Evolutionary conservation across 2,888 invertebrate genomes (phyloP).

Genomic region (Acronicta leporina): DNA sequence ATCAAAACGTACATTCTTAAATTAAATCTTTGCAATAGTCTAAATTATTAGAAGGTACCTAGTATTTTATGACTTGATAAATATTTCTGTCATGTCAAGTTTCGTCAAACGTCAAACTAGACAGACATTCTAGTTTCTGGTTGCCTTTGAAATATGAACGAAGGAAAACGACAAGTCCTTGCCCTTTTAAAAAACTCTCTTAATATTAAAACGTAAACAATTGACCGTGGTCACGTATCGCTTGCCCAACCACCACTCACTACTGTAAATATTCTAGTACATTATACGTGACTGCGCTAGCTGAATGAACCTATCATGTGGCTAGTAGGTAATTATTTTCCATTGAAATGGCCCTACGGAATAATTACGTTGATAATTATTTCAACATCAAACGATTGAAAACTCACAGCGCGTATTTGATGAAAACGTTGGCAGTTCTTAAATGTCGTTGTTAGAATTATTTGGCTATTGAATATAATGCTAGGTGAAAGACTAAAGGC

Average conservation of each 20-base stretch:
- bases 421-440: not conserved
- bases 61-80: too few relatives aligned
- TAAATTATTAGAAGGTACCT: too few relatives aligned
- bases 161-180: constrained; percentile 25
- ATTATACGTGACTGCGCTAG: constrained; percentile 45
- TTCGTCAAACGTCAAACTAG: too few relatives aligned
- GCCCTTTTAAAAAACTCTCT: constrained; percentile 46
- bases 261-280: constrained; percentile 36
- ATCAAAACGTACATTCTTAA: too few relatives aligned
- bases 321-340: constrained; percentile 32
- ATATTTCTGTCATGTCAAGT: too few relatives aligned
- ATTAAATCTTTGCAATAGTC: too few relatives aligned
- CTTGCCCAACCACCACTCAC: constrained; percentile 38
- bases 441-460: too few relatives aligned
- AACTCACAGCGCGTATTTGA: constrained; percentile 12
- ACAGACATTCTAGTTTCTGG: too few relatives aligned
- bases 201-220: constrained; percentile 28
- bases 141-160: not conserved
- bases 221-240: constrained; percentile 45
- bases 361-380: constrained; percentile 33
- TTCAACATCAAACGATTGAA: constrained; percentile 6
- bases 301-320: constrained; percentile 16
- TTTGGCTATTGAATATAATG: too few relatives aligned
- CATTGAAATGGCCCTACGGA: constrained; percentile 35
- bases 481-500: too few relatives aligned